Evolutionary conservation across 2,113 vertebrate species (phyloP), one percentile per base, ranked within the genome.

Genomic region (Pelmatolapia mariae): DNA sequence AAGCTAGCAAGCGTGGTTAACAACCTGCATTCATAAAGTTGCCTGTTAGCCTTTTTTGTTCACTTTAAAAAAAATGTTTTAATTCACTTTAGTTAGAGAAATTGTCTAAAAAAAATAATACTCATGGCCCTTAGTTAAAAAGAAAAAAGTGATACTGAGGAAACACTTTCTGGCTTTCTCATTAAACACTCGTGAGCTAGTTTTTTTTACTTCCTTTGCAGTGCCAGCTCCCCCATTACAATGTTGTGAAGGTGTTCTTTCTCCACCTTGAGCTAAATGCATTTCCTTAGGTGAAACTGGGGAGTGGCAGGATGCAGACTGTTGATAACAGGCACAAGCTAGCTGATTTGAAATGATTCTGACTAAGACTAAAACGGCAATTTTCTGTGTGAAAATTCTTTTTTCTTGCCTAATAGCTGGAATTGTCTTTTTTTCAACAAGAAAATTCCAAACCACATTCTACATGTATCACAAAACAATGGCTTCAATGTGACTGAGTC

Each of bases 21-120:
- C 36, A 68, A 40, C 36, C 36, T 40, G n/a, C 63, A 40, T 68
- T 40, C 63, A 68, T 66, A 5, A 66, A 66, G 61, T 38, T n/a
- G 33, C 11, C 61, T 66, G 33, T 66, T 66, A 66, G 31, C 31
- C 61, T 8, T 66, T n/a, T 66, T 66, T 66, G 1, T 38, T 66
- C 33, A 2, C 2, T 63, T 63, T 4, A 19, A 36, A 63, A 53
- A 53, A 59, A 11, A 2, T 4, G 0, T n/a, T 18, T 29, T 0
- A 43, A 66, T 71, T 3, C 13, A 29, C 9, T 76, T 47, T 19
- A 47, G 1, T 26, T 10, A 73, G n/a, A 18, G 16, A 11, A 50
- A 29, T 1, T 12, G 43, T 76, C 24, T 31, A 19, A 18, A 76
- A 76, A 76, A 66, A 38, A n/a, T 38, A 22, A 66, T 22, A n/a